These are phyloP conservation scores for Gymnothorax javanicus DNA, from an alignment of 2,797 vertebrate genomes.

Conservation along the genomic window DNA sequence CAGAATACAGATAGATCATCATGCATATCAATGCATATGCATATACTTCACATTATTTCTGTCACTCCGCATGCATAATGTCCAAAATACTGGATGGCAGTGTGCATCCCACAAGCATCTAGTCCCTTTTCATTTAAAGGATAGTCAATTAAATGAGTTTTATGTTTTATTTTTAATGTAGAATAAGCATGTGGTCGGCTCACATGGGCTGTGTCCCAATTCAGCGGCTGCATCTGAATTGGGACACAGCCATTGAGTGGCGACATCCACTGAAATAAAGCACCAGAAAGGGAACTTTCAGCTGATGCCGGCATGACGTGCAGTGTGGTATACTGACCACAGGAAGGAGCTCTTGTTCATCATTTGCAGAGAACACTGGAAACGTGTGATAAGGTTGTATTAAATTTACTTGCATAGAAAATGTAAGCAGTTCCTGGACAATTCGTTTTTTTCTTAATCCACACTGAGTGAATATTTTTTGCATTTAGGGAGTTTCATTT, in stretches of 20 bases:
- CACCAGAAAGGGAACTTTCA: background rate
- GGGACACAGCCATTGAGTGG: no score
- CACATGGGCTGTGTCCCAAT: background rate
- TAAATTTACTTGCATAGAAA: background rate
- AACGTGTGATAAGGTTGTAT: background rate
- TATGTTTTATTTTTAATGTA: no score
- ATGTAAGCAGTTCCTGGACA: background rate
- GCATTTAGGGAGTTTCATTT: background rate
- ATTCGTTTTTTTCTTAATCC: background rate
- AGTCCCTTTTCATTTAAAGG: no score
- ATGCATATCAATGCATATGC: no score
- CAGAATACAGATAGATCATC: no score
- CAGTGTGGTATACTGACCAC: conserved; percentile 3
- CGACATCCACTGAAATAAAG: background rate
- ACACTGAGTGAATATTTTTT: background rate
- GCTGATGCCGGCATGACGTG: background rate
- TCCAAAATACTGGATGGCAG: no score
- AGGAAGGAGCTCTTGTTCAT: background rate
- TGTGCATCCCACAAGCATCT: no score
- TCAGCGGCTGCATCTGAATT: no score
- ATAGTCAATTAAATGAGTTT: no score
- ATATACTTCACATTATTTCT: no score
- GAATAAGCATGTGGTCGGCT: background rate
- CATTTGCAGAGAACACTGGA: background rate
- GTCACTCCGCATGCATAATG: no score